A percentile compares a stretch with the other conserved stretches of the same genome.
These are phyloP conservation scores for Ganaspis sp. DNA, from an alignment of 1,140 invertebrate genomes.

Conservation along the genomic window DNA sequence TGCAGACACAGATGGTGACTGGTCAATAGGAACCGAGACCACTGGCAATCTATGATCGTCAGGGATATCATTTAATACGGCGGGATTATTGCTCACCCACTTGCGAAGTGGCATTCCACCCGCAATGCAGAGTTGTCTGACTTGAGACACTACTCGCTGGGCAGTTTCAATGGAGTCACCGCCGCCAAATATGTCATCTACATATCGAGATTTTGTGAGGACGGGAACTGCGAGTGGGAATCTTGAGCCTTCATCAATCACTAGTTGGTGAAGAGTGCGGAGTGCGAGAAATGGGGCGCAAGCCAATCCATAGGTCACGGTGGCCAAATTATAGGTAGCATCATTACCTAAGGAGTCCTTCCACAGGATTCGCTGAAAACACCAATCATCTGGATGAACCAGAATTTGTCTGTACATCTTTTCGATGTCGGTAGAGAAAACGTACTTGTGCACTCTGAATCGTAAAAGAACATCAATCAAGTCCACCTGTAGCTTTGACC, in stretches of 20 bases:
- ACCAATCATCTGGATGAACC: slow-evolving; percentile 46
- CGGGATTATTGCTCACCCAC: neutral
- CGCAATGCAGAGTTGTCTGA: neutral
- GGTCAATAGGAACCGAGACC: neutral
- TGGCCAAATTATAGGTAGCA: slow-evolving; percentile 44
- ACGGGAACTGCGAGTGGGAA: slow-evolving; percentile 47
- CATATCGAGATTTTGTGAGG: slow-evolving; percentile 51
- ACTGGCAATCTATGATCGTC: neutral
- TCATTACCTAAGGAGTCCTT: neutral
- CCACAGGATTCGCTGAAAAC: slow-evolving; percentile 62
- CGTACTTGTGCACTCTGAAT: slow-evolving; percentile 48
- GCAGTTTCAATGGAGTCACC: slow-evolving; percentile 47
- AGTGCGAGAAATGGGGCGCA: slow-evolving; percentile 62
- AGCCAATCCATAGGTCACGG: slow-evolving; percentile 65
- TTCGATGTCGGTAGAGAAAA: slow-evolving; percentile 54
- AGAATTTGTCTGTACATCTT: slow-evolving; percentile 64
- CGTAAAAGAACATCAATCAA: slow-evolving; percentile 46
- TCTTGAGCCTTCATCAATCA: slow-evolving; percentile 47
- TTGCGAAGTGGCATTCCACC: neutral
- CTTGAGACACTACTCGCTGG: neutral
- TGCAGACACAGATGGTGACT: neutral
- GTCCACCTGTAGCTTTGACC: slow-evolving; percentile 45
- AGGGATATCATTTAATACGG: neutral
- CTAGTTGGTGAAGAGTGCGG: slow-evolving; percentile 56
- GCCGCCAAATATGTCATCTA: slow-evolving; percentile 60